Evolutionary conservation across 2,888 invertebrate species (phyloP).

Genomic region (Polymixis flavicincta): DNA sequence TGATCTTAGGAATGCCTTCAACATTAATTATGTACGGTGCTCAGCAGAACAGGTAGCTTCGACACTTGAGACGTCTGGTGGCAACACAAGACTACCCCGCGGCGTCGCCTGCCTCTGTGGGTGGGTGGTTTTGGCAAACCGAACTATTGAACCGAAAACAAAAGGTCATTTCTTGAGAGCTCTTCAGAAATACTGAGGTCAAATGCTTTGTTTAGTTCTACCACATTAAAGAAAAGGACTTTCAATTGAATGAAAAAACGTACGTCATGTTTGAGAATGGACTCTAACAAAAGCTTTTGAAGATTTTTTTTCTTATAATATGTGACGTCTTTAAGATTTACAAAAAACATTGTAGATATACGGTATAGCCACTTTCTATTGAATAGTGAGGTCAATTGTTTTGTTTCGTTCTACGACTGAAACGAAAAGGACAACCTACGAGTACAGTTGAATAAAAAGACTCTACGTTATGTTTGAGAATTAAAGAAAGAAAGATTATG

Average conservation of each 20-base stretch:
- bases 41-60: constrained; percentile 78
- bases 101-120: constrained; percentile 58
- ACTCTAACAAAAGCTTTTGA: neutral
- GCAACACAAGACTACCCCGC: constrained; percentile 65
- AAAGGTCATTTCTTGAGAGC: constrained; percentile 20
- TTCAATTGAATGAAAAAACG: neutral
- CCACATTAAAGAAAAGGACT: neutral
- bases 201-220: constrained; percentile 16
- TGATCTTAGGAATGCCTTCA: constrained; percentile 55
- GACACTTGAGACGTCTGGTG: constrained; percentile 88
- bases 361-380: neutral
- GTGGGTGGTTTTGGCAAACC: constrained; percentile 51
- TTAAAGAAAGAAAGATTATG: no score
- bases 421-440: neutral
- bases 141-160: constrained; percentile 51
- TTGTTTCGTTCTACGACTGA: neutral
- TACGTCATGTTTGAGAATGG: neutral
- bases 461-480: neutral
- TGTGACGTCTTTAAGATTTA: neutral
- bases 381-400: neutral
- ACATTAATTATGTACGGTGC: constrained; percentile 79
- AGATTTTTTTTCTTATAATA: neutral
- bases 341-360: neutral
- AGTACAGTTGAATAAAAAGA: neutral
- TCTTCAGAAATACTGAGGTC: constrained; percentile 21